A percentile compares a stretch with the other conserved stretches of the same genome.
These are phyloP conservation scores for Catharus fuscescens DNA, from an alignment of 2,113 vertebrate genomes.

Conservation along the genomic window DNA sequence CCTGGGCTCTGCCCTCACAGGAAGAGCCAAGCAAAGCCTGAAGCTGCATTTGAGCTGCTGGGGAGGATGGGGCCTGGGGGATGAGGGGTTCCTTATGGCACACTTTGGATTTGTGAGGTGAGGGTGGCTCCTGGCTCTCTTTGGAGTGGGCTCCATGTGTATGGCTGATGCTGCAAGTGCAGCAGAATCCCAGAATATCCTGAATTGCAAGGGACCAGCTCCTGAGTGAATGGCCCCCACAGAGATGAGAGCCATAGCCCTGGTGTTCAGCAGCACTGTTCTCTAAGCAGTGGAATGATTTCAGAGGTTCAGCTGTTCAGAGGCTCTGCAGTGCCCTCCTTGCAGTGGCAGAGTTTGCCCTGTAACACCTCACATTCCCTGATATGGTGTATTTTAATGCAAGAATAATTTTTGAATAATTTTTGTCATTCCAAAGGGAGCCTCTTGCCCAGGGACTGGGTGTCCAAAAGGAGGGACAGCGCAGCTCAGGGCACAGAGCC, in stretches of 20 bases:
- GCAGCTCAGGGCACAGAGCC: not conserved
- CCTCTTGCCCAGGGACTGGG: not conserved
- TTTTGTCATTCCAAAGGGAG: not conserved
- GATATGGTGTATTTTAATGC: not conserved
- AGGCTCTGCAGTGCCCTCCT: not conserved
- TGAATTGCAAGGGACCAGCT: not conserved
- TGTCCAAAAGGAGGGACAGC: not conserved
- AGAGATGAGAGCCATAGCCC: not conserved
- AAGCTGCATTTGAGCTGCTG: not conserved
- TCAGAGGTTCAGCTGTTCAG: rapidly evolving
- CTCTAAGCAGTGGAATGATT: too few relatives aligned
- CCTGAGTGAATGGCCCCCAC: rapidly evolving
- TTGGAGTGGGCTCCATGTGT: rapidly evolving
- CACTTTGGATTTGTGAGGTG: not conserved
- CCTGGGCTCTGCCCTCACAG: too few relatives aligned
- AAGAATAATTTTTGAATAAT: too few relatives aligned
- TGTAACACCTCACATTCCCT: not conserved
- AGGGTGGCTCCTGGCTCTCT: not conserved
- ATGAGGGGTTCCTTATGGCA: rapidly evolving
- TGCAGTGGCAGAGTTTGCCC: not conserved
- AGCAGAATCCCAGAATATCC: not conserved
- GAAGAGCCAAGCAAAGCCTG: too few relatives aligned
- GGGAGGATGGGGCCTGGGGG: not conserved
- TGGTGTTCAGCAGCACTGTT: not conserved
- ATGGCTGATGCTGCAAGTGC: not conserved